Evolutionary conservation across 2,113 vertebrate species (phyloP).

Genomic region (Echinops telfairi): DNA sequence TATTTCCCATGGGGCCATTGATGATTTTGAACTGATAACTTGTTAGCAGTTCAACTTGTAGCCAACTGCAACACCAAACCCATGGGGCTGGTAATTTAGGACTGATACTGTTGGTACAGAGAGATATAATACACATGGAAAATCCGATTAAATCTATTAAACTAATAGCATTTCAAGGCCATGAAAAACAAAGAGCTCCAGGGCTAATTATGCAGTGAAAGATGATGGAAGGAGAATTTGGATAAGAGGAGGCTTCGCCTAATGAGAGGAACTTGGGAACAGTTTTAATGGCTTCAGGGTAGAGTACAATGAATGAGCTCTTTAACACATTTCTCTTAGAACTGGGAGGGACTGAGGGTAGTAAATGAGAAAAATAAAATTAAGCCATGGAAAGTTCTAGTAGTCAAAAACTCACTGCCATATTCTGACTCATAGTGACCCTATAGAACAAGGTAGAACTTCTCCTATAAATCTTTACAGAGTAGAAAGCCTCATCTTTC

Average conservation of each 20-base stretch:
- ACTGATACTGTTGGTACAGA: neutral
- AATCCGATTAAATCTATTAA: neutral
- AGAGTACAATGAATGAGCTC: neutral
- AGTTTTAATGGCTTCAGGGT: neutral
- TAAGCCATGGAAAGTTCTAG: neutral
- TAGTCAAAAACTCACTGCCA: too few species aligned
- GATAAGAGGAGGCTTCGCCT: neutral
- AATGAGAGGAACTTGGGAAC: neutral
- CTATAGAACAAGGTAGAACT: too few species aligned
- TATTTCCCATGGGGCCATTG: too few species aligned
- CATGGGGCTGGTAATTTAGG: neutral
- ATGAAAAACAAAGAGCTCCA: conserved; percentile 7
- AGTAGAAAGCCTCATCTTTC: too few species aligned
- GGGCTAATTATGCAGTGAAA: neutral
- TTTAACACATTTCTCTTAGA: neutral
- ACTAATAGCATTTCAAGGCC: neutral
- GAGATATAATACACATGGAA: neutral
- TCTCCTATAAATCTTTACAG: too few species aligned
- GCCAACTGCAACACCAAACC: too few species aligned
- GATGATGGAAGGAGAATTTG: neutral
- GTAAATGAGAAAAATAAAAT: neutral
- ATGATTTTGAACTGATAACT: too few species aligned
- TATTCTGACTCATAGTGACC: too few species aligned
- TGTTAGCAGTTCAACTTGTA: too few species aligned
- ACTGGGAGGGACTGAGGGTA: neutral